phyloP scores from a whole-genome alignment of 2,888 invertebrate species.

The Odontocolon sp. region DNA sequence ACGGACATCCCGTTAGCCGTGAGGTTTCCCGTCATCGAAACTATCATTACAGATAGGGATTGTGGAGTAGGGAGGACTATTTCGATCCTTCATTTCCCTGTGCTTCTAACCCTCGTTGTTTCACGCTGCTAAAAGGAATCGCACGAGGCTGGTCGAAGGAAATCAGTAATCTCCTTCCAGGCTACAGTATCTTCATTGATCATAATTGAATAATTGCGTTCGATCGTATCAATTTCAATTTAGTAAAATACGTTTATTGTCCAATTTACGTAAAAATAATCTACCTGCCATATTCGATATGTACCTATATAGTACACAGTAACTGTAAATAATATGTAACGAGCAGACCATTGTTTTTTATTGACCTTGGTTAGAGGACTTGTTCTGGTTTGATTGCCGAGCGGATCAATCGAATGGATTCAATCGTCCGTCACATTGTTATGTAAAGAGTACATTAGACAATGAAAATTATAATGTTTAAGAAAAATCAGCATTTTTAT shows the following conservation, averaged over 20 bases:
- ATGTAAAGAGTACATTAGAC: not conserved
- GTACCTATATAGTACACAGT: conserved; percentile 1
- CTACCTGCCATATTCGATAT: not conserved
- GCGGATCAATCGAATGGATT: not conserved
- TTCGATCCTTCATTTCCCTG: conserved; percentile 22
- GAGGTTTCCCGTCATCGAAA: not conserved
- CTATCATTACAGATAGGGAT: conserved; percentile 63
- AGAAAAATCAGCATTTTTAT: not conserved
- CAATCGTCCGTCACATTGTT: not conserved
- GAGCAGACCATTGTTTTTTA: not conserved
- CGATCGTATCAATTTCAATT: not conserved
- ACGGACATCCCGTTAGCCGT: not conserved
- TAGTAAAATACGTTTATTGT: not conserved
- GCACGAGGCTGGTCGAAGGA: conserved; percentile 2
- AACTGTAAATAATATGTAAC: not conserved
- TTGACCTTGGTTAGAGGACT: conserved; percentile 4
- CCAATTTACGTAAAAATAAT: not conserved
- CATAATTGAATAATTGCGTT: conserved; percentile 35
- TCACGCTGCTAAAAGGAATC: conserved; percentile 59
- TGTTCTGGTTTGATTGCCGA: not conserved
- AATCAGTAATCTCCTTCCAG: not conserved
- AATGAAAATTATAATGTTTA: not conserved
- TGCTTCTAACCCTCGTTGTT: conserved; percentile 43
- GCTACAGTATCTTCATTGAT: conserved; percentile 61
- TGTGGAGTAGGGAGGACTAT: conserved; percentile 68